These are phyloP conservation scores for Brachionus paranguensis DNA, from an alignment of 1,140 invertebrate species.

Conservation along the genomic window DNA sequence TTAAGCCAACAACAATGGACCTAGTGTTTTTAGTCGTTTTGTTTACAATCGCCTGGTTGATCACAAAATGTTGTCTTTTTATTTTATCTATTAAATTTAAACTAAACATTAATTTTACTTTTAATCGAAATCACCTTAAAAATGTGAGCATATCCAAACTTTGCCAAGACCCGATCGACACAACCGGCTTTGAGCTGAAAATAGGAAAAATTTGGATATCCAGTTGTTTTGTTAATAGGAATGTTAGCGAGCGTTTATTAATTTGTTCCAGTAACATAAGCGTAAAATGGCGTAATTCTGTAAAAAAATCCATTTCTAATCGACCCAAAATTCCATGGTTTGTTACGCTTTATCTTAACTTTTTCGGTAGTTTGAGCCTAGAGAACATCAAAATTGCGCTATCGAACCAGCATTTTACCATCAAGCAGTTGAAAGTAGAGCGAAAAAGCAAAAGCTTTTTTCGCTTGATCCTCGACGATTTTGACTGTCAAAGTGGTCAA, in stretches of 20 bases:
- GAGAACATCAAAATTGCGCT: background rate
- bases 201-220: conserved; percentile 20
- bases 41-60: background rate
- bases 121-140: conserved; percentile 25
- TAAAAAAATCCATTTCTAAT: background rate
- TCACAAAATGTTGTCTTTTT: background rate
- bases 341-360: background rate
- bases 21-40: background rate
- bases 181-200: background rate
- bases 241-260: background rate
- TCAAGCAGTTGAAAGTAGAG: background rate
- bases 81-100: conserved; percentile 9
- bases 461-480: background rate
- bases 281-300: background rate
- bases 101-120: background rate
- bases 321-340: background rate
- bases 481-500: background rate
- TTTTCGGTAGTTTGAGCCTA: background rate
- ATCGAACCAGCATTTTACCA: background rate
- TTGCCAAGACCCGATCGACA: background rate
- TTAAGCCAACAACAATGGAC: background rate
- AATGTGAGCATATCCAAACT: background rate
- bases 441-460: background rate
- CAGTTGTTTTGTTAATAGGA: conserved; percentile 23
- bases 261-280: background rate